phyloP scores from a whole-genome alignment of 2,113 vertebrate genomes.

The Brachypodius melanocephalos region DNA sequence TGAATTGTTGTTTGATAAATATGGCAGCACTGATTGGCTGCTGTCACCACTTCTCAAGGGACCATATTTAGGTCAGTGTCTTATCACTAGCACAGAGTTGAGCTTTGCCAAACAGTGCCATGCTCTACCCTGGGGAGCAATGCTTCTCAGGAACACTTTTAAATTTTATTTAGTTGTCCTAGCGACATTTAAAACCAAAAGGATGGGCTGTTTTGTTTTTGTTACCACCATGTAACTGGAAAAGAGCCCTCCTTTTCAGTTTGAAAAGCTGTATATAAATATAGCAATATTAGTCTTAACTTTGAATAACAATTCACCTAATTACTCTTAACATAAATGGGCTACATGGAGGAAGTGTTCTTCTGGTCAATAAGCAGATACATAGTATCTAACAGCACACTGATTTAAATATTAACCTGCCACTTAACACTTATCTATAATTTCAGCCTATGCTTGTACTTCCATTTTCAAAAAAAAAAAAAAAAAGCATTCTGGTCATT shows the following conservation, averaged over 20 bases:
- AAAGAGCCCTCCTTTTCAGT: background rate
- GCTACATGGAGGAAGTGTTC: background rate
- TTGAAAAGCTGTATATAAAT: background rate
- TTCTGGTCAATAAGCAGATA: background rate
- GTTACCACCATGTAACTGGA: background rate
- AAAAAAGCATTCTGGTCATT: background rate
- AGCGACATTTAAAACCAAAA: background rate
- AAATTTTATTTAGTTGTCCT: background rate
- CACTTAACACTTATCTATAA: background rate
- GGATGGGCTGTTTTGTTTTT: background rate
- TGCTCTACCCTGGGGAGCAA: background rate
- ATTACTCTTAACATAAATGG: background rate
- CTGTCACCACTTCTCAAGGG: background rate
- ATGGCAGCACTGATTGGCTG: background rate
- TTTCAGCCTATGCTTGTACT: background rate
- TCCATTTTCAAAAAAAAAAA: background rate
- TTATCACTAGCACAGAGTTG: background rate
- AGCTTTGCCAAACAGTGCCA: background rate
- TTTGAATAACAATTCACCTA: background rate
- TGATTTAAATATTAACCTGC: background rate
- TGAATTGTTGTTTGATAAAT: background rate
- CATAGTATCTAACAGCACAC: background rate
- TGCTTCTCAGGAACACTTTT: background rate
- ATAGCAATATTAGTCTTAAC: background rate
- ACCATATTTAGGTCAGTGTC: background rate